Base-by-base conservation (phyloP, 2,113 vertebrate species). In the Eolophus roseicapilla region DNA sequence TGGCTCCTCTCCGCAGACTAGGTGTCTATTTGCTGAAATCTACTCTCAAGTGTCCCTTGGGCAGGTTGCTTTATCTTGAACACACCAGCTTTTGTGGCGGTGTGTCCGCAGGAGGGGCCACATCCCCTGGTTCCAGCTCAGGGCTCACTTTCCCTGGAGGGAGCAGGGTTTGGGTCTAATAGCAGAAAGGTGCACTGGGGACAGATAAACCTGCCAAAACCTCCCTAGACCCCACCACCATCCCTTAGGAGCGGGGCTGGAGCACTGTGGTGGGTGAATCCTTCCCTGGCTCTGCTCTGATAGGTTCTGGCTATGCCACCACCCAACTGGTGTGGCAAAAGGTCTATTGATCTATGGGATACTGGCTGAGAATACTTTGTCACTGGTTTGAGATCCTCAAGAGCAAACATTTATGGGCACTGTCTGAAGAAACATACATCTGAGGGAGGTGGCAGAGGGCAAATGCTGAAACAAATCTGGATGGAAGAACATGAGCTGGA, bases 11-110 rank as follows among this genome's bases (percentile, higher is more conserved):
- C 74, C 17, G 73, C 84, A 88, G 90, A 55, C 92, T 53, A 81
- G 92, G 88, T 95, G 85, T 86, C 95, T 97, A 94, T 94, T 86
- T 94, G 92, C 67, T 93, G 91, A 83, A 92, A 93, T 90, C 82
- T 86, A 33, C 69, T 88, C 88, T 75, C 52, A 24, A 62, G 65
- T n/a, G 82, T 74, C 44, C 37, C 55, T 91, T 92, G 55, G 46
- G n/a, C 86, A 86, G 89, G 43, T 52, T 68, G 62, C 43, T 90
- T 94, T 70, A 62, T 47, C 25, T 9, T 5, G 62, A 87, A 64
- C 65, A 25, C 60, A 18, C 7, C 24, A n/a, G 8, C 33, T 25
- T 67, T 41, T n/a, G 44, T 57, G 52, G 21, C 5, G 9, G 23
- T 28, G 67, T 62, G 52, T 64, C 25, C 2, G 0, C 18, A 70